Evolutionary conservation across 2,797 vertebrate genomes (phyloP), one percentile per base, ranked within the genome.

Genomic region (Geotrypetes seraphini): DNA sequence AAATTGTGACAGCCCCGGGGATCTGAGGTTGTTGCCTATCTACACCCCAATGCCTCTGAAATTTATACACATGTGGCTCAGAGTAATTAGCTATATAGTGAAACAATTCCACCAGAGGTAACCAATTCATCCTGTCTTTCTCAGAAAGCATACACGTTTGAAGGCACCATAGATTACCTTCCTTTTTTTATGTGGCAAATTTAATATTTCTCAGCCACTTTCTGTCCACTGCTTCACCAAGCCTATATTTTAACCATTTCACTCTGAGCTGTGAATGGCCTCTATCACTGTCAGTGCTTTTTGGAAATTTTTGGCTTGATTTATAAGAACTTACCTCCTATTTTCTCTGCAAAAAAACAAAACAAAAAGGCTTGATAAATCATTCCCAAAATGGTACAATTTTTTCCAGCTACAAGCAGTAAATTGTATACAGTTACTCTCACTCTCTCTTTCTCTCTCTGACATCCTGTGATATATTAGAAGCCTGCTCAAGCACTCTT

Each of bases 11-110:
- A 54, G 57, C 58, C 47, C 47, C 52, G 32, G 6, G 56, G 47
- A 57, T 56, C 51, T 60, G 60, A 68, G 57, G 60, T 61, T 55
- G 56, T 43, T 39, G 40, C 50, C 47, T 51, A 53, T 47, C 53
- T 61, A 28, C 49, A 52, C 30, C 32, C n/a, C 47, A 57, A 40
- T 47, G 31, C 35, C 54, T 55, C 45, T 60, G 47, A 44, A 61
- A 67, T 42, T 50, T 51, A 60, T 43, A 60, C 51, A 50, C 33
- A 33, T 42, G 30, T 43, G 57, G 41, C 44, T 25, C 41, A 44
- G 47, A 50, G 51, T 44, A 57, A 47, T 29, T 56, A 60, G 47
- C 39, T n/a, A n/a, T n/a, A n/a, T n/a, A n/a, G n/a, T n/a, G n/a
- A n/a, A n/a, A n/a, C n/a, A n/a, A n/a, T n/a, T n/a, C n/a, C n/a